Evolutionary conservation across 2,888 invertebrate genomes (phyloP), one percentile per base, ranked within the genome.

Genomic region (Lymantria monacha): DNA sequence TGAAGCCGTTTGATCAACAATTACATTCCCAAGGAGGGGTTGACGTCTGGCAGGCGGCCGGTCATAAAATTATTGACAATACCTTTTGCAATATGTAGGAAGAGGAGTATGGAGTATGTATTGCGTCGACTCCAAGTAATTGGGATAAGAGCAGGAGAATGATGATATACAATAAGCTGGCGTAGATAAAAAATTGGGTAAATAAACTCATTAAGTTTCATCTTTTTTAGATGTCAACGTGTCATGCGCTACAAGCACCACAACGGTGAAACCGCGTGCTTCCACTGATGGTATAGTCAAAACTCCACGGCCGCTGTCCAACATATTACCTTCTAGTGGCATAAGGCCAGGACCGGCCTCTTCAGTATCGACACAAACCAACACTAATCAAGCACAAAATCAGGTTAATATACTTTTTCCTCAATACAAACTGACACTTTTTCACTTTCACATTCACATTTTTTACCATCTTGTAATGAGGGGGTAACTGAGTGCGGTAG

Each of bases 291-390:
- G 76, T 48, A 63, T 92, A 60, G 64, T 89, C 47, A 92, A 92
- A 70, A 69, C 83, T 0, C 81, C 90, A 15, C 83, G 92, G 0
- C 85, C 92, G 7, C 76, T 93, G 40, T 88, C 93, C 49, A 93
- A 92, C 71, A 94, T 95, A 49, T 74, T 95, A 61, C 95, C 95
- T 0, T 87, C 89, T 0, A 71, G 81, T 85, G 85, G 84, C 85
- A 87, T 96, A 60, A 92, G 97, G 46, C 96, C 97, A 0, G 87
- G 97, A 41, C 96, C 97, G 0, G 89, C 96, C 92, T 95, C 96
- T 65, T 96, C 96, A 0, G 97, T 97, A 10, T 96, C 97, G 7
- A 97, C 97, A 0, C 97, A 97, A 83, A 97, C 97, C 30, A 87
- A 69, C 51, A 74, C 87, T 8, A 93, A 92, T 46, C 93, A 93